These are phyloP conservation scores for Turritopsis rubra DNA, from an alignment of 30 jellyfish, hydroid and myxozoan species.

Conservation along the genomic window DNA sequence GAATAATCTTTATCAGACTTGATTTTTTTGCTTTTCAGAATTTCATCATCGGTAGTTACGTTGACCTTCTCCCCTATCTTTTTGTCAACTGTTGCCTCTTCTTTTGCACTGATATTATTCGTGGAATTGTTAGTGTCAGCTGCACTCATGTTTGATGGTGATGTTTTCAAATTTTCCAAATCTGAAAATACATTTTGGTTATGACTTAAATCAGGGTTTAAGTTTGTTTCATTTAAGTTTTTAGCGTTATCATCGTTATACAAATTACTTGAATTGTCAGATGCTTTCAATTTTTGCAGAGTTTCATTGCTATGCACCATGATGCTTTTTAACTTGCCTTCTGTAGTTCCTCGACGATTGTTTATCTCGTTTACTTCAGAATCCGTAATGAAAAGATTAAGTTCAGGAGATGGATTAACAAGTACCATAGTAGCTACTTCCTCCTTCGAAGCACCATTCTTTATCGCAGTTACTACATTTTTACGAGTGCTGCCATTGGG, in stretches of 20 bases:
- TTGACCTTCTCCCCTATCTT: not conserved
- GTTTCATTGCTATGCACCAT: not conserved
- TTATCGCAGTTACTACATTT: constrained; percentile 26
- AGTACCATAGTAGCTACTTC: constrained; percentile 38
- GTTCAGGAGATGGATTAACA: constrained; percentile 39
- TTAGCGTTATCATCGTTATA: not conserved
- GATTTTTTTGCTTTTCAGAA: not conserved
- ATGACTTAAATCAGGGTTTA: constrained; percentile 10
- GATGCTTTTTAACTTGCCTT: not conserved
- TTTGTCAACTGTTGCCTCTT: not conserved
- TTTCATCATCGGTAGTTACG: constrained; percentile 15
- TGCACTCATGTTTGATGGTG: not conserved
- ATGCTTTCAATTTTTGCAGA: not conserved
- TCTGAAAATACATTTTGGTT: not conserved
- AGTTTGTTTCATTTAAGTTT: not conserved
- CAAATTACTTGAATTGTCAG: not conserved
- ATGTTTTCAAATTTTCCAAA: not conserved
- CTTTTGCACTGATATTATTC: constrained; percentile 9
- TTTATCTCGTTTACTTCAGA: constrained; percentile 26
- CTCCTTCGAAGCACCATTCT: constrained; percentile 28
- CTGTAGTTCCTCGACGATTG: constrained; percentile 19
- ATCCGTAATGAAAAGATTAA: constrained; percentile 9
- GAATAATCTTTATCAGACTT: not conserved
- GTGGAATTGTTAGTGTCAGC: not conserved
- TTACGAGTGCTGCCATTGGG: not conserved